Conservation (phyloP, 2,113 vertebrate species). For the Prionailurus bengalensis region DNA sequence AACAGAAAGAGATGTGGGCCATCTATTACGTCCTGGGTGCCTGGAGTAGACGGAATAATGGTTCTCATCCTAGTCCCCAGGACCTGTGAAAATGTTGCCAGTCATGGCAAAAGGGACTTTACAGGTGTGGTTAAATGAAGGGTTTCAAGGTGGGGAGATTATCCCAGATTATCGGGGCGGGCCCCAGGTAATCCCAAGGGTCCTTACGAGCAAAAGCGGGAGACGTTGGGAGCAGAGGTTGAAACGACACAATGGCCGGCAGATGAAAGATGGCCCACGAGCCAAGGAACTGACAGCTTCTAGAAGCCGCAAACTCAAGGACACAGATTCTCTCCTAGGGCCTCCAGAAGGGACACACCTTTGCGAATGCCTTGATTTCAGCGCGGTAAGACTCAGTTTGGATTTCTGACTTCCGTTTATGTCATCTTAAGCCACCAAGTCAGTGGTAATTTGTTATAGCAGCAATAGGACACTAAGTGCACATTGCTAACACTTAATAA, state of each 20-base stretch:
- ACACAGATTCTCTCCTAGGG: background rate
- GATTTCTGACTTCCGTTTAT: background rate
- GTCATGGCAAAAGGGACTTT: background rate
- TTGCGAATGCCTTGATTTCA: background rate
- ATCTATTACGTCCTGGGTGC: background rate
- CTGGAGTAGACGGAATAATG: background rate
- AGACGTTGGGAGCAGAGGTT: background rate
- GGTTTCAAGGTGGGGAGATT: background rate
- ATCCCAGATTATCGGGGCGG: background rate
- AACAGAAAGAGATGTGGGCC: background rate
- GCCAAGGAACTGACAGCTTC: background rate
- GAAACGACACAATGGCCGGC: background rate
- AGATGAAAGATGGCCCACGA: background rate
- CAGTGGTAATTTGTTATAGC: background rate
- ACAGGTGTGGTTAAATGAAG: background rate
- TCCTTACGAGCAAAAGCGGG: background rate
- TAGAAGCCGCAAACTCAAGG: background rate
- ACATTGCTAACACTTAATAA: background rate
- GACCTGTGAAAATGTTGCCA: background rate
- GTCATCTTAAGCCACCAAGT: background rate
- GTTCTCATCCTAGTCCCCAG: background rate
- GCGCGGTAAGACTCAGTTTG: background rate
- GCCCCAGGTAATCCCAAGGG: background rate
- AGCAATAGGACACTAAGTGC: background rate
- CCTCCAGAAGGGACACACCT: background rate